These are phyloP conservation scores for Ceratoteleas bidentatus DNA, from an alignment of 1,140 invertebrate genomes.

Conservation along the genomic window DNA sequence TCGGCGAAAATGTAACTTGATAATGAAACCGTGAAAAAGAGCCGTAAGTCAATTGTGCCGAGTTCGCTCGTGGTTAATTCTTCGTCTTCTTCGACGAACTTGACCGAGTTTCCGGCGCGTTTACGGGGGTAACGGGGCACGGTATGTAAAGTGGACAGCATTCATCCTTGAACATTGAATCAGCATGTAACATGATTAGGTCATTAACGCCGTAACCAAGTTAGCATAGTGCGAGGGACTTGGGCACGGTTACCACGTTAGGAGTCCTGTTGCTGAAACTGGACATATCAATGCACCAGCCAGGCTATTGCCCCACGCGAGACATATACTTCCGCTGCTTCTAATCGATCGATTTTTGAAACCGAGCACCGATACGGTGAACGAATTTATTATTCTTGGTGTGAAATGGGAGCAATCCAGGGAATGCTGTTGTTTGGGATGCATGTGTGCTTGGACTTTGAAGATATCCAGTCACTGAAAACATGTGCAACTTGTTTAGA, in stretches of 20 bases:
- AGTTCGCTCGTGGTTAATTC: conserved; percentile 45
- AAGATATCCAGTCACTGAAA: too few species aligned
- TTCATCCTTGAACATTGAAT: conserved; percentile 82
- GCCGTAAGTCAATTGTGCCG: conserved; percentile 41
- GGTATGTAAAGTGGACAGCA: conserved; percentile 81
- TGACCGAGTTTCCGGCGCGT: conserved; percentile 78
- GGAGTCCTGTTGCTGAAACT: conserved; percentile 75
- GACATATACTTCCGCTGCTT: too few species aligned
- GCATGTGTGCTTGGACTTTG: too few species aligned
- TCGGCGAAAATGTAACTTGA: conserved; percentile 39
- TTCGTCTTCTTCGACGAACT: conserved; percentile 72
- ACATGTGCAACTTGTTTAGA: too few species aligned
- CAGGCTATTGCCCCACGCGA: conserved; percentile 24
- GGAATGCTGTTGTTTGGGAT: too few species aligned
- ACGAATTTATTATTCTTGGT: too few species aligned
- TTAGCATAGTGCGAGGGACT: conserved; percentile 81
- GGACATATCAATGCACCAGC: conserved; percentile 50
- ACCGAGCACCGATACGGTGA: too few species aligned
- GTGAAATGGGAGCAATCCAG: too few species aligned
- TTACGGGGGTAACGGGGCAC: conserved; percentile 77
- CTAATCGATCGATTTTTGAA: too few species aligned
- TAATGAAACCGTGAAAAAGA: conserved; percentile 57
- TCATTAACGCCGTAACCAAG: conserved; percentile 81
- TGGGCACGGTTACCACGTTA: conserved; percentile 75
- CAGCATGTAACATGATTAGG: conserved; percentile 82